Percentiles rank a stretch among this genome's conserved stretches.
Conservation (phyloP, 2,113 vertebrate genomes). For the Boulengeromyrus knoepffleri region DNA sequence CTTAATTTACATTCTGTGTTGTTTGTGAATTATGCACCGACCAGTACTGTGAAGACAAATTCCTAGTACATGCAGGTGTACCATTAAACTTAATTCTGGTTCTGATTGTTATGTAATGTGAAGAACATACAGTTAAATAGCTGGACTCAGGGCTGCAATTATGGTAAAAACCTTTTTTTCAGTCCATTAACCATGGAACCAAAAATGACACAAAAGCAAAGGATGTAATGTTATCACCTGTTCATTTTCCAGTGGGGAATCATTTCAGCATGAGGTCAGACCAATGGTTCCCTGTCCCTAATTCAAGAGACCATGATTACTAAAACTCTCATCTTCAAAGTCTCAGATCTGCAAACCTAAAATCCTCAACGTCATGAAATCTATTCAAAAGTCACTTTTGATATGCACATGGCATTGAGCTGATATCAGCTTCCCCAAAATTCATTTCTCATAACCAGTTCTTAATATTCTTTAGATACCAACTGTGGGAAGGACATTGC, state of each 20-base stretch:
- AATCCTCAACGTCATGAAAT: neutral
- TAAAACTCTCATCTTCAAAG: neutral
- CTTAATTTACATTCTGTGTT: neutral
- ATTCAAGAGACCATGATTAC: neutral
- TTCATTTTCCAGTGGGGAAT: neutral
- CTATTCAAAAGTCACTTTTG: neutral
- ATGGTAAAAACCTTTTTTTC: neutral
- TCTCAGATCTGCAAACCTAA: neutral
- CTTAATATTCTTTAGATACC: neutral
- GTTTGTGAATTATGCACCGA: neutral
- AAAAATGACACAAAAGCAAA: neutral
- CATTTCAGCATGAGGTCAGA: neutral
- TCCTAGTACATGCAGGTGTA: neutral
- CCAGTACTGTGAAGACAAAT: neutral
- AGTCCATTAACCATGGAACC: neutral
- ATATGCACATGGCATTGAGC: neutral
- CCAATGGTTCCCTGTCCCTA: neutral
- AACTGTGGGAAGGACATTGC: neutral
- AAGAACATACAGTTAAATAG: neutral
- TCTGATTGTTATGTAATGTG: neutral
- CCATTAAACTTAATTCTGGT: neutral
- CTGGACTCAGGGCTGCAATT: neutral
- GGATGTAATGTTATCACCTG: neutral
- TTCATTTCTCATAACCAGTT: neutral
- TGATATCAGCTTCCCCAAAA: neutral